Evolutionary conservation across 2,888 invertebrate species (phyloP), one percentile per base, ranked within the genome.

Genomic region (Lamellibrachia satsuma): DNA sequence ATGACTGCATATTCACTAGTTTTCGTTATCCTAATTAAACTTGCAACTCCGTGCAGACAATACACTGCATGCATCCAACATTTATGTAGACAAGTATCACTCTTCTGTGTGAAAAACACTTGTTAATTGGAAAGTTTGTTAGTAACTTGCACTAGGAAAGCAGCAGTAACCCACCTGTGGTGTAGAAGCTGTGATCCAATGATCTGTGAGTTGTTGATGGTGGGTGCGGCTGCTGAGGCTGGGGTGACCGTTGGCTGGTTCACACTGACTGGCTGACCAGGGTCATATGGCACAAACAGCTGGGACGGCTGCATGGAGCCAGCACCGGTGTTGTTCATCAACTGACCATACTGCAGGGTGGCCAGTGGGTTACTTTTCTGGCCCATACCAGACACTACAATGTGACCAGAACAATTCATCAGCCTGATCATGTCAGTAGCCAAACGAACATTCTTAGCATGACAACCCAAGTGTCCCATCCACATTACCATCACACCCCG

Each of bases 101-200:
- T 9, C 7, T 55, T 11, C 60, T 60, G 11, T 8, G 60, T 15
- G 22, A 60, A 22, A 60, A 60, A 60, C 60, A 60, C 9, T 11
- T 15, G 60, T 11, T 11, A 60, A 22, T 1, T 39, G 11, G 39
- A 11, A n/a, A 39, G 22, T 91, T 92, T 91, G 52, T 8, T 27
- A 9, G n/a, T n/a, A 39, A 52, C n/a, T 92, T 91, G 11, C 22
- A 11, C 11, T 27, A 52, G 7, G 11, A 90, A 22, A 4, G 9
- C 60, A 60, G 9, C 60, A 60, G 15, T 75, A 22, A 75, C 93
- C 55, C 97, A 97, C 95, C 97, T 97, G 55, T 95, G 95, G 94
- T 97, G 97, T 93, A 98, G 97, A 94, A 98, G 97, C 93, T 97
- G 97, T 0, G 97, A 97, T 93, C 97, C 97, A 92, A 97, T 97